A percentile compares a stretch with the other conserved stretches of the same genome.
phyloP scores from a whole-genome alignment of 2,888 invertebrate species.

The Pristionchus fissidentatus region DNA sequence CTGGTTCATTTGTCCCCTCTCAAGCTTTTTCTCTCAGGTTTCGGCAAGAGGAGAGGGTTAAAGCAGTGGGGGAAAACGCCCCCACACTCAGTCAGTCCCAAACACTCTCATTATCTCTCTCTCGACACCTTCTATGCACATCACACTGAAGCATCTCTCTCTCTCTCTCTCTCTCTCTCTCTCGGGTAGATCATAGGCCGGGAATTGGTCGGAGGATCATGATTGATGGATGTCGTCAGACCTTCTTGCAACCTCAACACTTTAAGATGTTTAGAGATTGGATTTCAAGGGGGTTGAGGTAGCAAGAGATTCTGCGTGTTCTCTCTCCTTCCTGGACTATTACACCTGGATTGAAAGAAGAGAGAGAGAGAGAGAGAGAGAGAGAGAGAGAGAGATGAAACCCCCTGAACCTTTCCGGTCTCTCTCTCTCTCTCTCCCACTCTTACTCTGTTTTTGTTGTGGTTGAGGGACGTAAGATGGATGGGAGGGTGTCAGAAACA shows the following conservation, averaged over 20 bases:
- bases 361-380: not conserved
- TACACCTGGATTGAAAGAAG: not conserved
- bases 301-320: not conserved
- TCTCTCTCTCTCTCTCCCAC: not conserved
- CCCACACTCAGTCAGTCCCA: slow-evolving; percentile 8
- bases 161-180: slow-evolving; percentile 5
- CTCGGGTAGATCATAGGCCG: not conserved
- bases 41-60: not conserved
- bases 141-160: slow-evolving; percentile 1
- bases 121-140: slow-evolving; percentile 5
- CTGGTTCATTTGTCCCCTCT: not conserved
- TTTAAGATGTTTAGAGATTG: slow-evolving; percentile 1
- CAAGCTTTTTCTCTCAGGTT: not conserved
- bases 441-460: not conserved
- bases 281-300: not conserved
- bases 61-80: not conserved
- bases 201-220: not conserved
- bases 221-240: not conserved
- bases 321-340: not conserved
- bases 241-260: not conserved
- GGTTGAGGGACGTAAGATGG: not conserved
- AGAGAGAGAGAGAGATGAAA: slow-evolving; percentile 6
- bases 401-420: no score
- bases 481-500: not conserved
- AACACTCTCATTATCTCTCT: no score